Base-by-base conservation (phyloP, 2,888 invertebrate species). In the Pristionchus entomophagus region DNA sequence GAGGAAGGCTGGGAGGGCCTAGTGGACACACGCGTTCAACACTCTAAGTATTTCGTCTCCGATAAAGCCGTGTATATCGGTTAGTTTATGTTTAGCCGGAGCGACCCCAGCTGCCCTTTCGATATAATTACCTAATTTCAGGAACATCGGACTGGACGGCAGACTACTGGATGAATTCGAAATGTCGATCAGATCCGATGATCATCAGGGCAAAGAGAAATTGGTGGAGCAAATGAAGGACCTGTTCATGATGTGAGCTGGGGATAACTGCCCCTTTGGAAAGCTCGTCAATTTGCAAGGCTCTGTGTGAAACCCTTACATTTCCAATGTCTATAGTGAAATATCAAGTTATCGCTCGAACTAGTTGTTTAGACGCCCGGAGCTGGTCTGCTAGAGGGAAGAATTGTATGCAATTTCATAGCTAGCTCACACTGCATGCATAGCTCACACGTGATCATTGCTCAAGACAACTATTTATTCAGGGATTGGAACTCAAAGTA, bases 11-110 rank as follows among this genome's bases (percentile, higher is more conserved):
- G 97, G 93, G 95, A 95, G 85, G 96, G 96, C 93, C 97, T 98
- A 88, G 97, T 98, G 0, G 97, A 94, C 94, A 96, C 96, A 0
- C 95, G 99, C 85, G 98, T 99, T 0, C 98, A 98, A 94, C 98
- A 99, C 94, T 97, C 97, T 94, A 98, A 99, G 93, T 99, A 97
- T 94, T 97, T 99, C 97, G 98, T 99, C 32, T 98, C 99, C 0
- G 99, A 99, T 91, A 95, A 96, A 53, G 95, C 96, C 0, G 98
- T 97, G 0, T 98, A 97, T 94, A 96, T 99, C 91, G 98, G 98
- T 95, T n/a, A 69, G 86, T 83, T 26, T 53, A n/a, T n/a, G n/a
- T n/a, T n/a, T n/a, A n/a, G n/a, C n/a, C n/a, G n/a, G n/a, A n/a
- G n/a, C n/a, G n/a, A n/a, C 53, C 14, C 53, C 22, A 4, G 4